phyloP scores from a whole-genome alignment of 2,113 vertebrate genomes.

The Mastomys coucha region DNA sequence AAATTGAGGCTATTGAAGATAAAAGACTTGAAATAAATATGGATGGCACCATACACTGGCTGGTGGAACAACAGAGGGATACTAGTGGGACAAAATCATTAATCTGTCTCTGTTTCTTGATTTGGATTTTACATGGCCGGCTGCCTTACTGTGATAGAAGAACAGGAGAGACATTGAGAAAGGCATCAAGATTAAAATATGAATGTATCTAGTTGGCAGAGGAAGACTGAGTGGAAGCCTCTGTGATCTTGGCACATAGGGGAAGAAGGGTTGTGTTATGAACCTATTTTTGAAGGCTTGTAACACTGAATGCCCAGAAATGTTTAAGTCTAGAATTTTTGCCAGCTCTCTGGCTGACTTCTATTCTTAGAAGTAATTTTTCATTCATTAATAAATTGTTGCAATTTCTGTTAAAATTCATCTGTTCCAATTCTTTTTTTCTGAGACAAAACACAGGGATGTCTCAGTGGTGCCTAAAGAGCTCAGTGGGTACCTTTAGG shows the following conservation, averaged over 20 bases:
- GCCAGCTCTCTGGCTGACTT: neutral
- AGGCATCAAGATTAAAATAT: neutral
- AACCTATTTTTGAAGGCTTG: neutral
- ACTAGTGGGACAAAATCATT: neutral
- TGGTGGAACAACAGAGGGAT: too few species aligned
- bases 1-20: neutral
- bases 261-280: too few species aligned
- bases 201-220: neutral
- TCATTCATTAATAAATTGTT: neutral
- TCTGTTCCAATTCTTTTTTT: neutral
- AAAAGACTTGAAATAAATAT: too few species aligned
- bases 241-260: neutral
- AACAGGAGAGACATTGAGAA: neutral
- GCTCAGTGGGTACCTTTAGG: too few species aligned
- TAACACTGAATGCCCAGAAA: neutral
- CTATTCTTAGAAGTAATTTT: neutral
- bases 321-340: neutral
- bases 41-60: neutral
- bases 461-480: neutral
- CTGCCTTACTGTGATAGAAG: neutral
- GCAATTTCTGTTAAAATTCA: neutral
- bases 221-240: neutral
- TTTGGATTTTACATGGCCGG: neutral
- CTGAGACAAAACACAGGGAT: neutral
- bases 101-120: neutral